Conservation (phyloP, 2,797 vertebrate genomes). For the Macropodus opercularis region DNA sequence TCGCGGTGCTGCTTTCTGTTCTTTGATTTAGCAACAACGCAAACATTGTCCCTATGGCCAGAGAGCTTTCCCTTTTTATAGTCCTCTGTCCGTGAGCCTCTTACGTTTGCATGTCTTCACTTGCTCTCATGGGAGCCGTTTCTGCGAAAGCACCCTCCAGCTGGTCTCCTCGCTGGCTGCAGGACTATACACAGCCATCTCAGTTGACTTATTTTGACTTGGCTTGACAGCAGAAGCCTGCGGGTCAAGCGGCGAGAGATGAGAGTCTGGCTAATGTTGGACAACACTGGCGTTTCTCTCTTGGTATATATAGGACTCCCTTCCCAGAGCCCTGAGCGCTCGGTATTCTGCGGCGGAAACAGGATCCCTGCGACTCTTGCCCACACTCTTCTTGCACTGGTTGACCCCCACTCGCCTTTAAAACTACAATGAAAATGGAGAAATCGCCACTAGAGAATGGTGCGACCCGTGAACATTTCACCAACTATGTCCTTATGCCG, state of each 20-base stretch:
- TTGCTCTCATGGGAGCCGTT: slow-evolving; percentile 25
- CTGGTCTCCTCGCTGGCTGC: slow-evolving; percentile 31
- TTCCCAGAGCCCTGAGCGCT: slow-evolving; percentile 72
- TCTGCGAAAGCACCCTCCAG: slow-evolving; percentile 50
- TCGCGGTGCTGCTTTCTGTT: not conserved
- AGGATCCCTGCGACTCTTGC: slow-evolving; percentile 60
- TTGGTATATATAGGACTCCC: slow-evolving; percentile 73
- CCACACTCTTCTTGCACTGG: slow-evolving; percentile 24
- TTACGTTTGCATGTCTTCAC: slow-evolving; percentile 27
- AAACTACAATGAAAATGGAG: too few species aligned
- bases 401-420: slow-evolving; percentile 28
- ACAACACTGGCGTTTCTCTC: slow-evolving; percentile 60
- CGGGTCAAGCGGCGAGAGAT: slow-evolving; percentile 35
- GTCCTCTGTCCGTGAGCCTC: slow-evolving; percentile 7
- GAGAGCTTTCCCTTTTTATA: slow-evolving; percentile 19
- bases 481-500: not conserved
- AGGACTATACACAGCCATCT: slow-evolving; percentile 23
- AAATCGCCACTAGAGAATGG: too few species aligned
- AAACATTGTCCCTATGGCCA: too few species aligned
- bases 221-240: slow-evolving; percentile 51
- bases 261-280: slow-evolving; percentile 43
- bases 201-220: slow-evolving; percentile 53
- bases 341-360: slow-evolving; percentile 78
- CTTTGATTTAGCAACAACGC: too few species aligned
- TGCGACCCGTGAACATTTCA: slow-evolving; percentile 15